Evolutionary conservation across 1,140 invertebrate species (phyloP), one percentile per base, ranked within the genome.

Genomic region (Aphelenchoides fujianensis): DNA sequence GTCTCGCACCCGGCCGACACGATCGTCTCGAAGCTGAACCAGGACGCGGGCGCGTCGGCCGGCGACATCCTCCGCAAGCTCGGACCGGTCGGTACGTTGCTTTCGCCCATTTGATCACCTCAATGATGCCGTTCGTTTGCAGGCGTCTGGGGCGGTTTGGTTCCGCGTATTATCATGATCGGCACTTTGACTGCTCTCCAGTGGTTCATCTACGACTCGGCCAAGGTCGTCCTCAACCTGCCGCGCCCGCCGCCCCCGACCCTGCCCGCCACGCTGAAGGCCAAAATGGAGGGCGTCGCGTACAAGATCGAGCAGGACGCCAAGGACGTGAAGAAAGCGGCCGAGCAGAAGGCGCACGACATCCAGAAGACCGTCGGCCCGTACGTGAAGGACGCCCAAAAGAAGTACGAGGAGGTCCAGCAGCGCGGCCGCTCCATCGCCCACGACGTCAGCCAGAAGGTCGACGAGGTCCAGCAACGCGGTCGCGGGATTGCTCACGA

Each of bases 1-100:
- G 96, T 98, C 0, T 97, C 94, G 35, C 97, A 99, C 87, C 97
- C 96, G 55, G 96, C 97, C 76, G 97, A 99, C 86, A 97, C 96
- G 23, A 91, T 99, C 79, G 96, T 99, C 23, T 98, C 95, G 23
- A 98, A 98, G 86, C 88, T 99, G 74, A 99, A 98, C 88, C 93
- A 98, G 88, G 91, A 90, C 57, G 92, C 92, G 83, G 91, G 91
- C 66, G 88, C 91, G 19, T 89, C 90, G 48, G 91, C 92, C 28
- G 84, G 90, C 0, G 89, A 90, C 70, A 90, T 92, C 55, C 86
- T 90, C 1, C 89, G 89, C 74, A 88, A 90, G 77, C 86, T 93
- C 31, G 92, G 92, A n/a, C 87, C 90, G 63, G 77, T 86, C 16
- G 89, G 89, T 88, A 79, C 82, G 5, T 59, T 19, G 5, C n/a